A percentile compares a stretch with the other conserved stretches of the same genome.
These are phyloP conservation scores for Drosophila nigritarsus DNA, from an alignment of 2,888 invertebrate genomes.

Conservation along the genomic window DNA sequence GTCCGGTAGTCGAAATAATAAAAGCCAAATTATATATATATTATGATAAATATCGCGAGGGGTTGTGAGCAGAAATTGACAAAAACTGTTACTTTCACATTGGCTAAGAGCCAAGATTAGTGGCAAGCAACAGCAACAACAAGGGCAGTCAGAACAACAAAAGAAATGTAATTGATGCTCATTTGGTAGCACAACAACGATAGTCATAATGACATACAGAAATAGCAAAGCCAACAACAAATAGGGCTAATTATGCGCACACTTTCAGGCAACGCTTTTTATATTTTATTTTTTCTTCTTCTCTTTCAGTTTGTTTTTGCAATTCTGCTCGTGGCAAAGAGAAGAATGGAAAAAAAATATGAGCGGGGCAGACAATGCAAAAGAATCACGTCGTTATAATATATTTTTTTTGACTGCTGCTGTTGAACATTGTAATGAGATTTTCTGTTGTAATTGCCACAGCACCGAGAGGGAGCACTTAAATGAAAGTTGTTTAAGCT, in stretches of 20 bases:
- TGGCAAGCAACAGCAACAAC: constrained; percentile 45
- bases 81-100: constrained; percentile 75
- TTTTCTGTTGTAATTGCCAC: constrained; percentile 35
- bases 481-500: constrained; percentile 71
- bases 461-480: constrained; percentile 56
- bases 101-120: constrained; percentile 62
- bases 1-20: constrained; percentile 18
- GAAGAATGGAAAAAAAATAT: constrained; percentile 21
- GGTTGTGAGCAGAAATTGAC: constrained; percentile 26
- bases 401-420: constrained; percentile 38
- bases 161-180: constrained; percentile 75
- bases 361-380: constrained; percentile 57
- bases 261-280: constrained; percentile 58
- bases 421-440: constrained; percentile 41
- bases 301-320: constrained; percentile 35
- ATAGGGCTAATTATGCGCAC: constrained; percentile 78
- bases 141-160: constrained; percentile 53
- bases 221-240: constrained; percentile 53
- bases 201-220: constrained; percentile 37
- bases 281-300: constrained; percentile 4
- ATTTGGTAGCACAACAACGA: constrained; percentile 63
- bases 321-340: constrained; percentile 34
- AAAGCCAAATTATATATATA: constrained; percentile 6
- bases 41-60: constrained; percentile 22
- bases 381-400: constrained; percentile 72